Evolutionary conservation across 2,888 invertebrate species (phyloP), one percentile per base, ranked within the genome.

Genomic region (Gymnocheta viridis): DNA sequence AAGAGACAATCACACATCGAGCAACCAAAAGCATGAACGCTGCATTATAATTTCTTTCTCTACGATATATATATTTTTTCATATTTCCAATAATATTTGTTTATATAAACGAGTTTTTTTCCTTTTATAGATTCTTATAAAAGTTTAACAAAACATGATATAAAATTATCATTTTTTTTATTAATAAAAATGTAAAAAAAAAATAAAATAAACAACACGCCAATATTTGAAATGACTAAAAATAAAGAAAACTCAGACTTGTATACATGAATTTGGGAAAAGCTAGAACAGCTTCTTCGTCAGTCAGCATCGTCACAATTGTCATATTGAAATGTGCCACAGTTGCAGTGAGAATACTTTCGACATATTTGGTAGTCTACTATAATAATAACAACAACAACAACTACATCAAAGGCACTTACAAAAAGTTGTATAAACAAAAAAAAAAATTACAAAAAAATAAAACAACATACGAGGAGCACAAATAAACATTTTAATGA

Each of bases 401-500:
- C 44, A 47, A 47, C 24, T 47, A 44, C 47, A 64, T 79, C 64
- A 64, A 64, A 69, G 32, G 3, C 62, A 41, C 41, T 35, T 64
- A 64, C 78, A 79, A 77, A 58, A 69, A 69, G 14, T 70, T 32
- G 17, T 19, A 35, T 32, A 51, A 70, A 64, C 6, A 70, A 62
- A 49, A 66, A 32, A 19, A 24, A 47, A 56, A 41, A 66, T 27
- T 0, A 27, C 0, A 35, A 22, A 35, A 12, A 73, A 64, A 12
- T 24, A 41, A 19, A 41, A 47, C 24, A 62, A 78, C 24, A 79
- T 60, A 60, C 12, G 41, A 27, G 38, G 22, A 69, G 44, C 6
- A 66, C 76, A 62, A 66, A 84, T 81, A 84, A 74, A 72, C 60
- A 76, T 79, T 82, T 85, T 79, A 82, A 82, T 85, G 85, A 76